A percentile compares a stretch with the other conserved stretches of the same genome.
These are phyloP conservation scores for Ptychochromis oligacanthus DNA, from an alignment of 2,113 vertebrate genomes.

Conservation along the genomic window DNA sequence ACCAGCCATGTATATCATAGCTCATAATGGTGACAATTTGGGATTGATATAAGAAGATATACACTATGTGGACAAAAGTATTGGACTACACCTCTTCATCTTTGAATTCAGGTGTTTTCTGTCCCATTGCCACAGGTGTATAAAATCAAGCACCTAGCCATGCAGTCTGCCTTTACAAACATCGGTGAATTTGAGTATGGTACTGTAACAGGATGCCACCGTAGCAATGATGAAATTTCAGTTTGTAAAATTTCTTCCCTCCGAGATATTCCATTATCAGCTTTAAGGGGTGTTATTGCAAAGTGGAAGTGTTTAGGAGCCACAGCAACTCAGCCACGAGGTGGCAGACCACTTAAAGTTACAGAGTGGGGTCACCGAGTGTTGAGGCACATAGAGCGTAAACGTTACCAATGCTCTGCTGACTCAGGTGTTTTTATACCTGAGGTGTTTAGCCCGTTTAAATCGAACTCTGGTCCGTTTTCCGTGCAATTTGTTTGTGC, in stretches of 20 bases:
- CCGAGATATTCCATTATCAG: not conserved
- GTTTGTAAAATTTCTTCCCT: not conserved
- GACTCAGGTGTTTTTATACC: not conserved
- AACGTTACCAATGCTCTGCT: not conserved
- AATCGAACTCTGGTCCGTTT: not conserved
- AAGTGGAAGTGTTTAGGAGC: not conserved
- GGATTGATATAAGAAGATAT: not conserved
- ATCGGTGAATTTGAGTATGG: not conserved
- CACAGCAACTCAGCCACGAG: not conserved
- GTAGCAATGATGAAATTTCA: fast-evolving
- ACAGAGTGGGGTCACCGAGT: not conserved
- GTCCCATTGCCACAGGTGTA: too few species aligned
- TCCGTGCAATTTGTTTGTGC: not conserved
- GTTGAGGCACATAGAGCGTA: not conserved
- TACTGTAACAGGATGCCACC: fast-evolving
- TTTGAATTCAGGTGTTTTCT: too few species aligned
- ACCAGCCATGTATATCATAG: not conserved
- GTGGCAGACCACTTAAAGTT: not conserved
- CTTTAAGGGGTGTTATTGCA: not conserved
- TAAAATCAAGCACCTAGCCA: too few species aligned
- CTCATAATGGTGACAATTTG: not conserved
- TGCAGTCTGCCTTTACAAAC: not conserved
- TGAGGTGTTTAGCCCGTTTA: not conserved
- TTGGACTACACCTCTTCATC: too few species aligned
- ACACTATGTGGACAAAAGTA: too few species aligned